These are phyloP conservation scores for Syrphus vitripennis DNA, from an alignment of 2,888 invertebrate genomes.

Conservation along the genomic window DNA sequence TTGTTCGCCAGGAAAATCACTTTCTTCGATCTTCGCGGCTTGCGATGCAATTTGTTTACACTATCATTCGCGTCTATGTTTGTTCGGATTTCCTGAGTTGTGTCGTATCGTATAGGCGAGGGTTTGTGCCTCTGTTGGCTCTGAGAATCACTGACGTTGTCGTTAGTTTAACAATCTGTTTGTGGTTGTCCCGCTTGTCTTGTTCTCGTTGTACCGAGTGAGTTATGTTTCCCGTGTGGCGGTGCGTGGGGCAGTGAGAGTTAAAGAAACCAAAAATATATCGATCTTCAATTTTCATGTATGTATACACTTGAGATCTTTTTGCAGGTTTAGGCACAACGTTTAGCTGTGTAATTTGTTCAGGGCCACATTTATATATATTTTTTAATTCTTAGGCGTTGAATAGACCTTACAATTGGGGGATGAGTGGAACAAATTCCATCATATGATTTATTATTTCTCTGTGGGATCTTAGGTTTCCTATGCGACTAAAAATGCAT, in stretches of 20 bases:
- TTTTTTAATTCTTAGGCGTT: background rate
- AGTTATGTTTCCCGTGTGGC: slow-evolving; percentile 62
- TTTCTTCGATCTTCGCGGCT: slow-evolving; percentile 54
- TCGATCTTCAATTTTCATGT: too few species aligned
- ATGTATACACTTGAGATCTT: slow-evolving; percentile 58
- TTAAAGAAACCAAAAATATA: slow-evolving; percentile 31
- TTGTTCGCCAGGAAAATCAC: slow-evolving; percentile 45
- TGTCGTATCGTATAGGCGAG: slow-evolving; percentile 27
- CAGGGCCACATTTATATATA: background rate
- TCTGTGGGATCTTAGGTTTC: too few species aligned
- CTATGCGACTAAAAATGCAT: too few species aligned
- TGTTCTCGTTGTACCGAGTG: slow-evolving; percentile 41
- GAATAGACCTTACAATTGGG: background rate
- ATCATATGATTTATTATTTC: too few species aligned
- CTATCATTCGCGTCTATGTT: slow-evolving; percentile 61
- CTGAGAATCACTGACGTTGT: slow-evolving; percentile 28
- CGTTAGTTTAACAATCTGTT: slow-evolving; percentile 57
- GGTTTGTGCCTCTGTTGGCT: slow-evolving; percentile 14
- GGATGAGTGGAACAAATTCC: too few species aligned
- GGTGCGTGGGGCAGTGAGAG: background rate
- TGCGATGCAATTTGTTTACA: slow-evolving; percentile 60
- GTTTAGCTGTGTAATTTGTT: background rate
- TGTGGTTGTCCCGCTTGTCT: slow-evolving; percentile 65
- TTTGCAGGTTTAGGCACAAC: slow-evolving; percentile 47
- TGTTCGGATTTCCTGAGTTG: slow-evolving; percentile 68